A percentile compares a stretch with the other conserved stretches of the same genome.
Evolutionary conservation across 1,140 invertebrate species (phyloP).

Genomic region (Parapsyche elsis): DNA sequence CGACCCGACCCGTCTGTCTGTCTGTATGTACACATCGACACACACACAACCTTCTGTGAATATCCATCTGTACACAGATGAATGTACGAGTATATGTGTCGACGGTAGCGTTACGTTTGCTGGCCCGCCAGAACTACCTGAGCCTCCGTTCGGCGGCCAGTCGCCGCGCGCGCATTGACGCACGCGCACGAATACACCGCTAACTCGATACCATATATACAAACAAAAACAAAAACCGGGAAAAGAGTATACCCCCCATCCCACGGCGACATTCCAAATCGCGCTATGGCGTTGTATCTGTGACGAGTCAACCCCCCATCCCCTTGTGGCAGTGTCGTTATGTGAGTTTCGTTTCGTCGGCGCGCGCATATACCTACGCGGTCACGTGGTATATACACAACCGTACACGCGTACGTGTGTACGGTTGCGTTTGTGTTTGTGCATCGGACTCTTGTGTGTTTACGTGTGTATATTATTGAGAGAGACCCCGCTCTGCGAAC

Average conservation of each 20-base stretch:
- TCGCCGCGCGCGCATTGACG: constrained; percentile 34
- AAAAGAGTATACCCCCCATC: no score
- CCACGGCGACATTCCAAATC: background rate
- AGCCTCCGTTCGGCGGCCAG: constrained; percentile 9
- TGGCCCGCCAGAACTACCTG: constrained; percentile 48
- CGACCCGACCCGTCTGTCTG: no score
- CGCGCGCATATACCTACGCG: background rate
- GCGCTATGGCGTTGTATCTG: background rate
- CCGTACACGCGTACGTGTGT: background rate
- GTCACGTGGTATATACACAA: constrained; percentile 1
- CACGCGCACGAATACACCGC: constrained; percentile 9
- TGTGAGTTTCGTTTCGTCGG: background rate
- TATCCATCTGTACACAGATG: background rate
- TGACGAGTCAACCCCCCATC: background rate
- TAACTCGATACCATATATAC: background rate
- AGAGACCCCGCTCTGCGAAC: background rate
- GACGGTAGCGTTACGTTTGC: constrained; percentile 52
- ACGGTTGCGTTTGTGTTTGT: background rate
- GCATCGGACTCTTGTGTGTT: background rate
- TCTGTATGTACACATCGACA: no score
- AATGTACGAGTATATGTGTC: constrained; percentile 20
- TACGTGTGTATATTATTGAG: background rate
- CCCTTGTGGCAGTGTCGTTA: background rate
- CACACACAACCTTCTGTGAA: no score
- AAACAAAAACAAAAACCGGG: no score